A percentile compares a stretch with the other conserved stretches of the same genome.
Evolutionary conservation across 1,140 invertebrate genomes (phyloP).

Genomic region (Rhagoletis zephyria): DNA sequence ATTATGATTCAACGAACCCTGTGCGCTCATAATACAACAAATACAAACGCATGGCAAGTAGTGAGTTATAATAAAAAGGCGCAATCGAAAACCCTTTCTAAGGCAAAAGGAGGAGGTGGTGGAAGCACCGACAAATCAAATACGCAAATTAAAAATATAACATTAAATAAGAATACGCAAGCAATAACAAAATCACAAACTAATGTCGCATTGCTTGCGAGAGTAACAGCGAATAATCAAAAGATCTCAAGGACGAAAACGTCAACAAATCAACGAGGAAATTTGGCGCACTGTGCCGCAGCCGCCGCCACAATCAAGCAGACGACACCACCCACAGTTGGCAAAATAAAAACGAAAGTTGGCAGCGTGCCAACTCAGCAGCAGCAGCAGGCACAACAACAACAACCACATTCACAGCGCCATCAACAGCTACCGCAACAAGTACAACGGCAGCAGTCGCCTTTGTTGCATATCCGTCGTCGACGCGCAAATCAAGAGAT

Average conservation of each 20-base stretch:
- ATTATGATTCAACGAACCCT: conserved; percentile 51
- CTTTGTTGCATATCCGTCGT: conserved; percentile 57
- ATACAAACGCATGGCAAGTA: conserved; percentile 70
- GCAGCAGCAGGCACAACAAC: conserved; percentile 31
- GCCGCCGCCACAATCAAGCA: not conserved
- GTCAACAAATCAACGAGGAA: not conserved
- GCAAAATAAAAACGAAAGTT: conserved; percentile 24
- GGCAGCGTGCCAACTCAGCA: conserved; percentile 56
- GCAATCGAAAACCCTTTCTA: conserved; percentile 5
- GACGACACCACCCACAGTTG: conserved; percentile 21
- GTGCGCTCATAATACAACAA: conserved; percentile 14
- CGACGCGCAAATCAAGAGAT: conserved; percentile 60
- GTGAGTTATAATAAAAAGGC: conserved; percentile 66
- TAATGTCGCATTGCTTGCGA: not conserved
- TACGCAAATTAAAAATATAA: conserved; percentile 32
- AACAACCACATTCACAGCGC: not conserved
- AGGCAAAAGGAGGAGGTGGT: conserved; percentile 36
- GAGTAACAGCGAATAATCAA: not conserved
- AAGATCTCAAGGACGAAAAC: conserved; percentile 39
- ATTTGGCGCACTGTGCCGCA: not conserved
- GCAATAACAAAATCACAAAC: not conserved
- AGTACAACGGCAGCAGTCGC: conserved; percentile 55
- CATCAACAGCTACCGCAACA: conserved; percentile 57
- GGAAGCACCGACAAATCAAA: conserved; percentile 1
- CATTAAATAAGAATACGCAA: not conserved